These are phyloP conservation scores for Zaprionus gabonicus DNA, from an alignment of 1,140 invertebrate genomes.

Conservation along the genomic window DNA sequence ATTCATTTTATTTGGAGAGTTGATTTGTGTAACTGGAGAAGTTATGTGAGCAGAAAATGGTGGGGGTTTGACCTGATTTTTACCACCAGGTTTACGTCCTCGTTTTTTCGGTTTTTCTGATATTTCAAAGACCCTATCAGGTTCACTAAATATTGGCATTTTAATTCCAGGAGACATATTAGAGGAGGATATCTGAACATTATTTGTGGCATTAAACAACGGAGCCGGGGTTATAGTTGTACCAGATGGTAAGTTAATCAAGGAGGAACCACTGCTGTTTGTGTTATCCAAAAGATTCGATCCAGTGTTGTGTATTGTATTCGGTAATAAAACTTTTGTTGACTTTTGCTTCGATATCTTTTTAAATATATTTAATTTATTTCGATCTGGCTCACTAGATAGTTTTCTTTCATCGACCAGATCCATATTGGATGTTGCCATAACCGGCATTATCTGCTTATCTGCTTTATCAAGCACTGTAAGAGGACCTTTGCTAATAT, in stretches of 20 bases:
- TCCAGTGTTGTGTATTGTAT: slow-evolving; percentile 1
- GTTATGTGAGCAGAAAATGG: neutral
- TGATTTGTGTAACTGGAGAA: neutral
- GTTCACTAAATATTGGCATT: neutral
- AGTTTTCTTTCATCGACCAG: slow-evolving; percentile 85
- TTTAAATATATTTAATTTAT: slow-evolving; percentile 94
- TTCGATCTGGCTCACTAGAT: slow-evolving; percentile 91
- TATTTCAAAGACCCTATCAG: neutral
- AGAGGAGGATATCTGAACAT: neutral
- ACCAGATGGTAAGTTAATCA: slow-evolving; percentile 73
- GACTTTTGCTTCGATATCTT: slow-evolving; percentile 87
- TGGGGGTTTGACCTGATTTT: slow-evolving; percentile 50
- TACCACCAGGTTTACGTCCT: slow-evolving; percentile 74
- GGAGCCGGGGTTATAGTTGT: slow-evolving; percentile 79
- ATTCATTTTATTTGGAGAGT: slow-evolving; percentile 32
- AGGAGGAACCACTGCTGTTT: slow-evolving; percentile 11
- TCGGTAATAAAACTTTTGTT: neutral
- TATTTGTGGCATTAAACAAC: neutral
- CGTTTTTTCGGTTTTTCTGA: slow-evolving; percentile 65
- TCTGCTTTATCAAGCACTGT: slow-evolving; percentile 15
- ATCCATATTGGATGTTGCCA: neutral
- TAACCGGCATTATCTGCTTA: neutral
- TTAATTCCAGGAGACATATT: neutral
- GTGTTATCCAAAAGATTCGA: slow-evolving; percentile 30
- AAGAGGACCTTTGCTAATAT: neutral